Base-by-base conservation (phyloP, 2,113 vertebrate species). In the Cinclus cinclus region DNA sequence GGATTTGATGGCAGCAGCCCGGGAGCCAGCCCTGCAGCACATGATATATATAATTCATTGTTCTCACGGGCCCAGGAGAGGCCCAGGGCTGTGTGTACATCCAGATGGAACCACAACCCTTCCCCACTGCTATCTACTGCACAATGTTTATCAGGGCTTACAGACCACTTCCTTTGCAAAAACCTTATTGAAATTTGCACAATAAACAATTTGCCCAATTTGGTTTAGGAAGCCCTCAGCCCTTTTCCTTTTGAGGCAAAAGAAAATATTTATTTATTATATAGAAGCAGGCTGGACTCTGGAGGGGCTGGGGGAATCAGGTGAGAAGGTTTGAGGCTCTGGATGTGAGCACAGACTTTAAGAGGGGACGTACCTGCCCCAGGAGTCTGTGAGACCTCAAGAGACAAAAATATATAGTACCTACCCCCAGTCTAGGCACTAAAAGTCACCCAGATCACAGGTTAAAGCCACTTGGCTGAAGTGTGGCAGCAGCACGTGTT, bases 131-230 rank as follows among this genome's bases (percentile, higher is more conserved):
- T 83, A 93, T 95, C 96, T 90, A 27, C 83, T 55, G 84, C 88
- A 84, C 90, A 90, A 9, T 95, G 94, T 95, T 95, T 97, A 96
- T 97, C 97, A 97, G 94, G 85, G 65, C 92, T 95, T 87, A 94
- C 93, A 97, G 93, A 96, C 94, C 70, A 93, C 95, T 98, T 98
- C 97, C 97, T 97, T 89, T 93, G 52, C 87, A 83, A 96, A 97
- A 92, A 80, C 83, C 82, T 91, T 67, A 96, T 96, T 97, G 96
- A 97, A 97, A 97, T 93, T 91, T 55, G 23, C 95, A 96, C 96
- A 97, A 97, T 97, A 97, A 98, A 95, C 94, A 77, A 91, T 94
- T 96, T 98, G 95, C 73, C 88, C 88, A 71, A 83, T 96, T 89
- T 33, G 65, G 53, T 94, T 90, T 96, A 95, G 94, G 95, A 96